Evolutionary conservation across 2,888 invertebrate species (phyloP).

Genomic region (Hirtodrosophila duncani): DNA sequence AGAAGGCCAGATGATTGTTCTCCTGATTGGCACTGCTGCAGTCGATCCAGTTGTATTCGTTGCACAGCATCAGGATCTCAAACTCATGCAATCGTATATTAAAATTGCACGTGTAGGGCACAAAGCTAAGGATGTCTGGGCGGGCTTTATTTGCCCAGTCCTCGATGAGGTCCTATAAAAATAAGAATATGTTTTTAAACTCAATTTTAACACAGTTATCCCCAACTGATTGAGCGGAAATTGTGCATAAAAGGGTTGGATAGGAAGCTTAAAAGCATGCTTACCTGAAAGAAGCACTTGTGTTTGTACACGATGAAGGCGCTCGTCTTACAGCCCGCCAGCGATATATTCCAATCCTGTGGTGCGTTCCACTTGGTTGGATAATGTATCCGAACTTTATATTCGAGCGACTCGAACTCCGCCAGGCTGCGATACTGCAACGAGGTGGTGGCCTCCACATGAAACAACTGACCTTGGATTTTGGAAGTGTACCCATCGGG

Average conservation of each 20-base stretch:
- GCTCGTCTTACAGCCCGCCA: conserved; percentile 96
- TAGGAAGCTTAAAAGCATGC: too few species aligned
- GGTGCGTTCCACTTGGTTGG: conserved; percentile 97
- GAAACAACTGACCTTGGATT: conserved; percentile 94
- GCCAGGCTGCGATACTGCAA: conserved; percentile 94
- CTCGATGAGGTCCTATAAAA: conserved; percentile 95
- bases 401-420: conserved; percentile 96
- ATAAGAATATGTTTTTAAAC: too few species aligned
- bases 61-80: conserved; percentile 94
- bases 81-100: conserved; percentile 94
- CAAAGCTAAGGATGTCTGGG: conserved; percentile 95
- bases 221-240: too few species aligned
- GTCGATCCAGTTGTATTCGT: conserved; percentile 99
- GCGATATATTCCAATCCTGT: conserved; percentile 94
- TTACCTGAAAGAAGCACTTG: conserved; percentile 97
- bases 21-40: conserved; percentile 97
- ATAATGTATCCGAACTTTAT: conserved; percentile 88
- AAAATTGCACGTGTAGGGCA: conserved; percentile 98
- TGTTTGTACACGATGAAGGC: conserved; percentile 95
- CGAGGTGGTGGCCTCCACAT: conserved; percentile 97
- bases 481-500: conserved; percentile 93
- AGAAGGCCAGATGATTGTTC: conserved; percentile 95
- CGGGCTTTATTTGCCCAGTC: conserved; percentile 97
- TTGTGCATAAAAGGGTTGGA: too few species aligned
- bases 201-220: too few species aligned